Conservation (phyloP, 2,113 vertebrate genomes). For the Scolopax mira region DNA sequence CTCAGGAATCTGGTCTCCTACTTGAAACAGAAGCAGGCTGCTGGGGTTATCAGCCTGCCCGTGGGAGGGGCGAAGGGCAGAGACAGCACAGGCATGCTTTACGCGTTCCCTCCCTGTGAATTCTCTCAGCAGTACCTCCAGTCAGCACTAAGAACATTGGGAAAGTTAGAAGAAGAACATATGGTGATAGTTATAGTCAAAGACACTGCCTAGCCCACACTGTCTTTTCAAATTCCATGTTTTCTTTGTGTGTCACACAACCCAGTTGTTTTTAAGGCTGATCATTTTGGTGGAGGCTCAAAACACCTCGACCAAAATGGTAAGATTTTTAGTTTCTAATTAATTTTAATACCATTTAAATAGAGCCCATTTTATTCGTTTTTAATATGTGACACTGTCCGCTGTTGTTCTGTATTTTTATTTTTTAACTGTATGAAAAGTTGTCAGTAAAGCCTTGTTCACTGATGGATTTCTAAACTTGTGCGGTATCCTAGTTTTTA, state of each 20-base stretch:
- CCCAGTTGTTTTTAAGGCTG: slow-evolving; percentile 69
- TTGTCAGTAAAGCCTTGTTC: slow-evolving; percentile 85
- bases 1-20: slow-evolving; percentile 98
- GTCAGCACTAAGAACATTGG: slow-evolving; percentile 88
- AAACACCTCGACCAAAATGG: slow-evolving; percentile 55
- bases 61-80: slow-evolving; percentile 88
- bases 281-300: slow-evolving; percentile 61
- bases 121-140: slow-evolving; percentile 97
- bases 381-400: slow-evolving; percentile 79
- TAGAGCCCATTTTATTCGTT: slow-evolving; percentile 74
- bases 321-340: slow-evolving; percentile 71
- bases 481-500: slow-evolving; percentile 71
- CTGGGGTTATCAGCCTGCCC: slow-evolving; percentile 94
- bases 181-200: slow-evolving; percentile 95
- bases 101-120: slow-evolving; percentile 95
- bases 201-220: slow-evolving; percentile 85
- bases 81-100: slow-evolving; percentile 91
- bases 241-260: slow-evolving; percentile 70
- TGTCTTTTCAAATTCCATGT: slow-evolving; percentile 51
- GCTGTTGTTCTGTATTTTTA: slow-evolving; percentile 82
- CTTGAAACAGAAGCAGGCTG: slow-evolving; percentile 98
- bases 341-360: slow-evolving; percentile 74
- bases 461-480: slow-evolving; percentile 82
- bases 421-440: slow-evolving; percentile 82
- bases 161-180: slow-evolving; percentile 94